Evolutionary conservation across 2,888 invertebrate genomes (phyloP), one percentile per base, ranked within the genome.

Genomic region (Blera fallax): DNA sequence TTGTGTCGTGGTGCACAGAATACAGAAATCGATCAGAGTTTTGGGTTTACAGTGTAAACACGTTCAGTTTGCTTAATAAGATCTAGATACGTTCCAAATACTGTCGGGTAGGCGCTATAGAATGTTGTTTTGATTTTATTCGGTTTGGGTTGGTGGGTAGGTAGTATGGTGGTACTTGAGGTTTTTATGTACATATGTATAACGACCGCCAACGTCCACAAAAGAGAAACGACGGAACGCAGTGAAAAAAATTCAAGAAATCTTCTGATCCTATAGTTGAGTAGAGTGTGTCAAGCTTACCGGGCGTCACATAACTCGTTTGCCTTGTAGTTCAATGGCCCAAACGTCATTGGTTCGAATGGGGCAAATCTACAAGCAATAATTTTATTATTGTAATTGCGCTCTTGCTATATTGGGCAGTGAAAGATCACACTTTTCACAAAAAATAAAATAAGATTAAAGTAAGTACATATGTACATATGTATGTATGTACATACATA

Each of bases 281-380:
- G 62, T 62, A 62, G 76, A 78, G 78, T 73, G 67, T 78, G 70
- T 48, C 69, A 77, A 56, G 64, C 54, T 45, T 74, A 14, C 52
- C 43, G 56, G 34, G n/a, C 62, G 54, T 56, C 81, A 60, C 37
- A 58, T 74, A 70, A 91, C 91, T 90, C 88, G 91, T 90, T 91
- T 91, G 89, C 91, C 90, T 91, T 91, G 91, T 89, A 90, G 91
- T 91, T 91, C 90, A 91, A 89, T 90, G 91, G 88, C 89, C 90
- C 34, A 45, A 72, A 58, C 16, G 60, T 69, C 60, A 80, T 65
- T 67, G 65, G 24, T 21, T 48, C 27, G 58, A 74, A 45, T 62
- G 74, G 67, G 40, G n/a, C 54, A 45, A 64, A 48, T 54, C 32
- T 48, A 64, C 18, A 14, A 60, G 52, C 43, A 27, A 52, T 60